phyloP scores from a whole-genome alignment of 1,140 invertebrate genomes.

The Danaus plexippus region DNA sequence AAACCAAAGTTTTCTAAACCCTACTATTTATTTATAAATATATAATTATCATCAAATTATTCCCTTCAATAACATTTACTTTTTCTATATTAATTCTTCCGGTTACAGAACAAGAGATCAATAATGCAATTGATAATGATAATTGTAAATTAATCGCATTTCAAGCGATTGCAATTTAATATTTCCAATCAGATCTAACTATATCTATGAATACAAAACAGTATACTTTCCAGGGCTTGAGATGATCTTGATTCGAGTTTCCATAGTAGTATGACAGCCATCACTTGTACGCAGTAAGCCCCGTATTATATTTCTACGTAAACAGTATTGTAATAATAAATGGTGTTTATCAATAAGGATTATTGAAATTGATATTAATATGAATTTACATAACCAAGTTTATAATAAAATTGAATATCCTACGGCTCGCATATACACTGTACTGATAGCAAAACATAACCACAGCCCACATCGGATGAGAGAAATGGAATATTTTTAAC shows the following conservation, averaged over 20 bases:
- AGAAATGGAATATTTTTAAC: too few relatives aligned
- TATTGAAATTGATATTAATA: neutral
- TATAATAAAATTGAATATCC: too few relatives aligned
- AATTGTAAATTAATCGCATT: neutral
- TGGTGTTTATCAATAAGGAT: constrained; percentile 11
- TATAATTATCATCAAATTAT: neutral
- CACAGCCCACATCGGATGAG: too few relatives aligned
- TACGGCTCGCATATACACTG: too few relatives aligned
- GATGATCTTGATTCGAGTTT: neutral
- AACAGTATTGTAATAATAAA: constrained; percentile 9
- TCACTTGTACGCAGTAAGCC: constrained; percentile 17
- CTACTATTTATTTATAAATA: constrained; percentile 5
- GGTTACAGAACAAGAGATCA: too few relatives aligned
- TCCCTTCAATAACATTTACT: too few relatives aligned
- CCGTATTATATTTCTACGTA: constrained; percentile 21
- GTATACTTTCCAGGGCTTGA: too few relatives aligned
- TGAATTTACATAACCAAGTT: too few relatives aligned
- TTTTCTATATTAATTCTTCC: too few relatives aligned
- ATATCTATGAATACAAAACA: neutral
- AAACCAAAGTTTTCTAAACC: constrained; percentile 11
- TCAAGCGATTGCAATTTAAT: neutral
- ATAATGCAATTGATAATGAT: neutral
- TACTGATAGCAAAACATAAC: too few relatives aligned
- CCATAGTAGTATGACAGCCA: constrained; percentile 12
- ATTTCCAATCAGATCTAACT: neutral